These are phyloP conservation scores for Aelia acuminata DNA, from an alignment of 2,888 invertebrate species.

Conservation along the genomic window DNA sequence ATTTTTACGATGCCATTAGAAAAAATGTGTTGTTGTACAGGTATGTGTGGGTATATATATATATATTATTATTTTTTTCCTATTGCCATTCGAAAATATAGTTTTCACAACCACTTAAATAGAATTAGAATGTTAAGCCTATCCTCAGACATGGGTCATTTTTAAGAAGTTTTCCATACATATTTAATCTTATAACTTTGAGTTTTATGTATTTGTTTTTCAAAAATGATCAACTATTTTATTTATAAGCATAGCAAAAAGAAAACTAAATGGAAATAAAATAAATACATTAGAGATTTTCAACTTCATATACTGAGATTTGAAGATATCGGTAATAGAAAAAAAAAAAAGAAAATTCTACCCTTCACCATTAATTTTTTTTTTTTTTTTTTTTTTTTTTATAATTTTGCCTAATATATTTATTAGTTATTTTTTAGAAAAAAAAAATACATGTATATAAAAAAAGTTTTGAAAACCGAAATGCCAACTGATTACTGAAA, in stretches of 20 bases:
- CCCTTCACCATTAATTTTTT: background rate
- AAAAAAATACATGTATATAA: no score
- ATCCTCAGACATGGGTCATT: background rate
- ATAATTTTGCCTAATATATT: no score
- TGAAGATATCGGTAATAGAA: slow-evolving; percentile 3
- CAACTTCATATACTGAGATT: background rate
- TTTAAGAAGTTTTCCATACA: background rate
- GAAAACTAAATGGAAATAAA: background rate
- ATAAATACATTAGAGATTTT: background rate
- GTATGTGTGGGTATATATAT: no score
- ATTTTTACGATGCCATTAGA: no score
- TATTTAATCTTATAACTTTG: background rate
- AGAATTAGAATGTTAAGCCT: background rate
- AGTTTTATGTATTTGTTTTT: background rate
- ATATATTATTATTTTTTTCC: background rate
- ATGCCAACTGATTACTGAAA: no score
- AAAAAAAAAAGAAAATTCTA: background rate
- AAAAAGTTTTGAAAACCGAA: no score
- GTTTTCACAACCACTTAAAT: background rate
- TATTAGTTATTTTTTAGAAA: no score
- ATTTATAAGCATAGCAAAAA: background rate
- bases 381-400: no score
- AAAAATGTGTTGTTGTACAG: no score
- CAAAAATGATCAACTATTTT: background rate
- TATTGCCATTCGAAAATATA: background rate